Conservation (phyloP, 2,797 vertebrate genomes). For the Crocidura indochinensis region DNA sequence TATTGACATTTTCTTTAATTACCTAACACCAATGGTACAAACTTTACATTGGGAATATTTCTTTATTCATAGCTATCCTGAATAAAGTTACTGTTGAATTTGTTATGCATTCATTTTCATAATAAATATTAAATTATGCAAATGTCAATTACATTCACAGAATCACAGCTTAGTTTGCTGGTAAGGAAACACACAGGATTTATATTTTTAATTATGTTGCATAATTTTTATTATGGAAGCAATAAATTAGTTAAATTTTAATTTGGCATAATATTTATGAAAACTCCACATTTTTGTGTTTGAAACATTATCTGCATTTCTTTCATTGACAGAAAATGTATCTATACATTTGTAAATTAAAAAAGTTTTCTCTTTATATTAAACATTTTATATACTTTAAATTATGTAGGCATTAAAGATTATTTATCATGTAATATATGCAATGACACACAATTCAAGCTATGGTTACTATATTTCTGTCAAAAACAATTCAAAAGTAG, state of each 20-base stretch:
- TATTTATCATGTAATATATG: background rate
- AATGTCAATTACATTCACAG: conserved; percentile 37
- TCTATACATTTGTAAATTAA: background rate
- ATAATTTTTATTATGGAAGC: conserved; percentile 24
- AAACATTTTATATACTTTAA: background rate
- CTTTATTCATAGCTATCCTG: conserved; percentile 72
- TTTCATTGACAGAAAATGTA: background rate
- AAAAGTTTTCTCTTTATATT: conserved; percentile 30
- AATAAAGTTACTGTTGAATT: conserved; percentile 66
- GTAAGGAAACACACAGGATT: conserved; percentile 28
- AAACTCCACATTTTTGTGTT: background rate
- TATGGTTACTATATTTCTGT: background rate
- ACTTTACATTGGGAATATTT: conserved; percentile 81
- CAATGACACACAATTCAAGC: background rate
- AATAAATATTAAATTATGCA: conserved; percentile 30
- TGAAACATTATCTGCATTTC: background rate
- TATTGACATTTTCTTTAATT: conserved; percentile 89
- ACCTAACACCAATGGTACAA: conserved; percentile 76
- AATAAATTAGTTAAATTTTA: background rate
- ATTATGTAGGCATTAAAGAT: background rate
- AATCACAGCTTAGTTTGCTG: conserved; percentile 18
- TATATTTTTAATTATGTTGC: conserved; percentile 16
- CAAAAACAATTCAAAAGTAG: conserved; percentile 8
- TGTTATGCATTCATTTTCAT: conserved; percentile 26
- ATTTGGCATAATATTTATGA: background rate